Evolutionary conservation across 2,888 invertebrate genomes (phyloP).

Genomic region (Limnephilus rhombicus): DNA sequence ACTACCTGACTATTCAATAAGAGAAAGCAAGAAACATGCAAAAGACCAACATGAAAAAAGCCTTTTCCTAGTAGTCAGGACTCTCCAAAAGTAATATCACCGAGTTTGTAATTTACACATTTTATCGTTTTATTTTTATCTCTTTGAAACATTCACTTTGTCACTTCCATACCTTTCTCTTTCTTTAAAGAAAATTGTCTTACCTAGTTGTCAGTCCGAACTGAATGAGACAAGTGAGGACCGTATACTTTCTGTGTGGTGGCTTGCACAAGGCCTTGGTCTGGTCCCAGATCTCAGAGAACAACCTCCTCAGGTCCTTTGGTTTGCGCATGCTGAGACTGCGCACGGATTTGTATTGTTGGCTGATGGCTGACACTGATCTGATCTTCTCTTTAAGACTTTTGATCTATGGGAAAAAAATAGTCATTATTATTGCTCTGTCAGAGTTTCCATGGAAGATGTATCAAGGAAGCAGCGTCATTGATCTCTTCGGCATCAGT

Average conservation of each 20-base stretch:
- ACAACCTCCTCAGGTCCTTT: constrained; percentile 83
- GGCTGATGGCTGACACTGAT: constrained; percentile 81
- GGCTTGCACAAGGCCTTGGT: constrained; percentile 86
- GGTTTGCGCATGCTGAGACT: constrained; percentile 84
- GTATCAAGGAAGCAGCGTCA: too few species aligned
- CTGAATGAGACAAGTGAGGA: constrained; percentile 88
- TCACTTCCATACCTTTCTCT: too few species aligned
- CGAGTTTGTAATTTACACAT: neutral
- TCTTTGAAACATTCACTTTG: neutral
- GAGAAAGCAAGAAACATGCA: too few species aligned
- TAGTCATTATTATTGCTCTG: neutral
- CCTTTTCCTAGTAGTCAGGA: neutral
- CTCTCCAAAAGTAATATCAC: neutral
- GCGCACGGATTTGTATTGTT: constrained; percentile 82
- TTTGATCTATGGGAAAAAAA: constrained; percentile 77
- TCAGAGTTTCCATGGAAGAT: too few species aligned
- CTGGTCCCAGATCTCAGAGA: constrained; percentile 85
- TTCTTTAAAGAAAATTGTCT: constrained; percentile 59
- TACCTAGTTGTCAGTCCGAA: constrained; percentile 89
- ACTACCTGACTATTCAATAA: too few species aligned
- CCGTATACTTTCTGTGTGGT: constrained; percentile 86
- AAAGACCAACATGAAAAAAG: neutral
- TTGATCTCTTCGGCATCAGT: too few species aligned
- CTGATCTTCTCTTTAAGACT: constrained; percentile 84
- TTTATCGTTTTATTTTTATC: neutral